These are phyloP conservation scores for Henricia sp. DNA, from an alignment of 53 echinoderm and acorn worm genomes.

Conservation along the genomic window DNA sequence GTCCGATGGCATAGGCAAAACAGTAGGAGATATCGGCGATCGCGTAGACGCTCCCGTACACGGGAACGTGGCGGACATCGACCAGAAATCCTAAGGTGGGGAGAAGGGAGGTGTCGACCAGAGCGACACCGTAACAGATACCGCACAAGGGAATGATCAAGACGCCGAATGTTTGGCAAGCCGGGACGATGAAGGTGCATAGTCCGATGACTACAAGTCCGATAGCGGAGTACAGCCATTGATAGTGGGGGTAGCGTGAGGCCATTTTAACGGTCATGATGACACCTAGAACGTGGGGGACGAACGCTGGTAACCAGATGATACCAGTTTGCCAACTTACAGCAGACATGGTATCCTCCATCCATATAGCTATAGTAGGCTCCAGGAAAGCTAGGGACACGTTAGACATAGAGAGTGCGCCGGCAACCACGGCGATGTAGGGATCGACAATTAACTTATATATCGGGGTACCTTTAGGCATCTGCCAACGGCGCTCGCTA, in stretches of 20 bases:
- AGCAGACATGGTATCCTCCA: conserved; percentile 97
- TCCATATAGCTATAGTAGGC: conserved; percentile 98
- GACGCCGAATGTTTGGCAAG: conserved; percentile 80
- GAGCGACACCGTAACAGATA: conserved; percentile 93
- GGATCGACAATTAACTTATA: conserved; percentile 94
- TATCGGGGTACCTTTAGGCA: conserved; percentile 93
- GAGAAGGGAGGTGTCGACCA: conserved; percentile 94
- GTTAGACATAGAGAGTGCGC: conserved; percentile 89
- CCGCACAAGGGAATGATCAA: conserved; percentile 92
- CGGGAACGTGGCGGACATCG: conserved; percentile 87
- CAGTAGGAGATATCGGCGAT: conserved; percentile 98
- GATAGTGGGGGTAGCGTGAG: conserved; percentile 75
- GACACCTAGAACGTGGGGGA: conserved; percentile 96
- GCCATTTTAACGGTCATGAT: conserved; percentile 91
- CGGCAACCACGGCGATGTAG: conserved; percentile 89
- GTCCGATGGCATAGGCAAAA: conserved; percentile 91
- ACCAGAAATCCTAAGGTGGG: conserved; percentile 92
- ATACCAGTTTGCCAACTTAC: conserved; percentile 96
- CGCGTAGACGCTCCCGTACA: conserved; percentile 95
- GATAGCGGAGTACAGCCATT: conserved; percentile 86
- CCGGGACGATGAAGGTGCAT: conserved; percentile 89
- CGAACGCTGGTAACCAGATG: conserved; percentile 97
- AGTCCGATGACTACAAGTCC: conserved; percentile 92
- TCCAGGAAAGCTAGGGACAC: conserved; percentile 93
- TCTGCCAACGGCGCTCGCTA: conserved; percentile 89